A percentile compares a stretch with the other conserved stretches of the same genome.
Conservation (phyloP, 2,113 vertebrate species). For the Tachuris rubrigastra region DNA sequence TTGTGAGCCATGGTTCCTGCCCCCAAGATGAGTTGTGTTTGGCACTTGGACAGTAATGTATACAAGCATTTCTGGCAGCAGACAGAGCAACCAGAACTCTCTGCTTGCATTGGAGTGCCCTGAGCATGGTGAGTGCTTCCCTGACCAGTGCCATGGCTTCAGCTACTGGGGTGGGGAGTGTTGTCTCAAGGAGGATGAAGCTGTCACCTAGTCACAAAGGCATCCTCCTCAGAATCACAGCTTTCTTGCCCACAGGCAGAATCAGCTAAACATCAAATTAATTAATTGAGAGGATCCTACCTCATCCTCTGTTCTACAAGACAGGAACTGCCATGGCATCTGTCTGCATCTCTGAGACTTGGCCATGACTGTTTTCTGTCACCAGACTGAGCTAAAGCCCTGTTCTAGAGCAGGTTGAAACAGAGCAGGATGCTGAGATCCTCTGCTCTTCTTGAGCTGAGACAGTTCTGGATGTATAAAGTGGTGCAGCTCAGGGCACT, state of each 20-base stretch:
- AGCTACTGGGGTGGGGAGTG: not conserved
- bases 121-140: not conserved
- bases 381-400: not conserved
- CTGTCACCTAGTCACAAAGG: not conserved
- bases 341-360: not conserved
- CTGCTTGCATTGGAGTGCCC: not conserved
- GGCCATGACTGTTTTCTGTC: not conserved
- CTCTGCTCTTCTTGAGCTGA: not conserved
- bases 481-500: not conserved
- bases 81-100: not conserved
- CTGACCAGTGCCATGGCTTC: not conserved
- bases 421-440: not conserved
- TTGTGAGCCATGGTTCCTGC: not conserved
- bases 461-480: not conserved
- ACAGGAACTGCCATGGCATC: not conserved
- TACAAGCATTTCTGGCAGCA: not conserved
- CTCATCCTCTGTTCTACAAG: not conserved
- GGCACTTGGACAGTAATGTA: not conserved
- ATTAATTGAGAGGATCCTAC: not conserved
- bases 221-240: not conserved
- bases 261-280: not conserved
- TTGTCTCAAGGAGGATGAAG: not conserved
- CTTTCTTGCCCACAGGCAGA: not conserved
- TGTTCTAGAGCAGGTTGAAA: not conserved
- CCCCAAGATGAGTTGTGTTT: not conserved